phyloP scores from a whole-genome alignment of 1,140 invertebrate genomes.

The Drosophila bocki region DNA sequence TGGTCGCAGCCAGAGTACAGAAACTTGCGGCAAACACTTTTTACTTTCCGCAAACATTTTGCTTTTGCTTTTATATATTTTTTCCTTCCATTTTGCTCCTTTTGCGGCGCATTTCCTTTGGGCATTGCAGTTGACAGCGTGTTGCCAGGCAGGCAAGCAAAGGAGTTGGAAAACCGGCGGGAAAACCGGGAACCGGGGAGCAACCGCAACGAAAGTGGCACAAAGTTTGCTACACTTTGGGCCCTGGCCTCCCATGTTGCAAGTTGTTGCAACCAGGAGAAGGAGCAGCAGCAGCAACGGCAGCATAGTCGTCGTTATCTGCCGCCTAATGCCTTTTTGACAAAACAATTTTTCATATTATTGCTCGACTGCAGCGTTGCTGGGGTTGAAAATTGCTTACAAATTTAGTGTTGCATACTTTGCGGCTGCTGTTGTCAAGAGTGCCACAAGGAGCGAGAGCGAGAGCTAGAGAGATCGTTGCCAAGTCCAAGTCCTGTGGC shows the following conservation, averaged over 20 bases:
- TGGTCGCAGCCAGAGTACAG: constrained; percentile 30
- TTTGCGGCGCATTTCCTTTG: constrained; percentile 78
- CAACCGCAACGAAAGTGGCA: constrained; percentile 74
- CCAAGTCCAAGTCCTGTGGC: constrained; percentile 40
- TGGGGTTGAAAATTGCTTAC: constrained; percentile 71
- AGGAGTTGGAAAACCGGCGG: constrained; percentile 17
- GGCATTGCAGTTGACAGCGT: constrained; percentile 80
- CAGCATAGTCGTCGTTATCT: constrained; percentile 60
- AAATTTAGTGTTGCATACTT: constrained; percentile 69
- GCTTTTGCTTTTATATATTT: constrained; percentile 34
- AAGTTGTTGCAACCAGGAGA: constrained; percentile 10
- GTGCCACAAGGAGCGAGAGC: constrained; percentile 34
- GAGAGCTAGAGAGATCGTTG: neutral
- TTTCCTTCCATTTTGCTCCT: constrained; percentile 18
- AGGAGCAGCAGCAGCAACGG: too few relatives aligned
- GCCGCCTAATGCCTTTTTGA: constrained; percentile 72
- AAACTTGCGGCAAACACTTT: constrained; percentile 78
- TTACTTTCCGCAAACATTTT: constrained; percentile 77
- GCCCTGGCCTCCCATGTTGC: constrained; percentile 11
- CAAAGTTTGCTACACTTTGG: constrained; percentile 77
- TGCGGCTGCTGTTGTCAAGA: constrained; percentile 54
- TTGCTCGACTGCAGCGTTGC: constrained; percentile 53
- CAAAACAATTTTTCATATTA: constrained; percentile 82
- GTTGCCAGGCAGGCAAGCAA: constrained; percentile 40
- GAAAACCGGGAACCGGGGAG: constrained; percentile 8